These are phyloP conservation scores for Sebastes minor DNA, from an alignment of 2,797 vertebrate genomes.

Conservation along the genomic window DNA sequence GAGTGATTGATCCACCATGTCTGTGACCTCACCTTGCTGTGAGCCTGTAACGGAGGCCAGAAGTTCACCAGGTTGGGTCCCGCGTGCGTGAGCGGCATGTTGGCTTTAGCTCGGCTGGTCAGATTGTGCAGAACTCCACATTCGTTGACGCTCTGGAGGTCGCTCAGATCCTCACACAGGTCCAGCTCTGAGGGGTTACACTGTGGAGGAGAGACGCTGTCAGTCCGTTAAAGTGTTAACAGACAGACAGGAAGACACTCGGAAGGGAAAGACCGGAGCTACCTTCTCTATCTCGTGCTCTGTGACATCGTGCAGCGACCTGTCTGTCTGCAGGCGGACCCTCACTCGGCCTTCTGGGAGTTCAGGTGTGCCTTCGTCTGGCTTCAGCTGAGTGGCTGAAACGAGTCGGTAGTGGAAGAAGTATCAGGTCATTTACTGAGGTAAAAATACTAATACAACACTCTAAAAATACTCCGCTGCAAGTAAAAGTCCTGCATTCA, in stretches of 20 bases:
- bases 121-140: slow-evolving; percentile 87
- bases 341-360: slow-evolving; percentile 85
- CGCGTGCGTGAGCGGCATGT: slow-evolving; percentile 81
- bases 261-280: rapidly evolving
- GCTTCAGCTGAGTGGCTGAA: slow-evolving; percentile 92
- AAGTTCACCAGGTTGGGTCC: slow-evolving; percentile 87
- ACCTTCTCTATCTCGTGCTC: slow-evolving; percentile 89
- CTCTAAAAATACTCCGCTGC: too few species aligned
- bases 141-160: slow-evolving; percentile 87
- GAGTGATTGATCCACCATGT: too few species aligned
- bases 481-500: background rate
- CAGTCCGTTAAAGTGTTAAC: background rate
- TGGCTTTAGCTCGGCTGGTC: slow-evolving; percentile 78
- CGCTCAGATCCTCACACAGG: slow-evolving; percentile 87
- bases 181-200: slow-evolving; percentile 88
- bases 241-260: background rate
- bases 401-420: too few species aligned
- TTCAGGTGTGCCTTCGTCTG: slow-evolving; percentile 92
- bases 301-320: slow-evolving; percentile 81
- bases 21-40: slow-evolving; percentile 71
- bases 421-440: too few species aligned
- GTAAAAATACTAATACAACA: too few species aligned
- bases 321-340: slow-evolving; percentile 83
- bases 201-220: slow-evolving; percentile 60
- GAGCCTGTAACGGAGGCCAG: slow-evolving; percentile 65